Evolutionary conservation across 2,888 invertebrate genomes (phyloP).

Genomic region (Zygogramma bicolorata): DNA sequence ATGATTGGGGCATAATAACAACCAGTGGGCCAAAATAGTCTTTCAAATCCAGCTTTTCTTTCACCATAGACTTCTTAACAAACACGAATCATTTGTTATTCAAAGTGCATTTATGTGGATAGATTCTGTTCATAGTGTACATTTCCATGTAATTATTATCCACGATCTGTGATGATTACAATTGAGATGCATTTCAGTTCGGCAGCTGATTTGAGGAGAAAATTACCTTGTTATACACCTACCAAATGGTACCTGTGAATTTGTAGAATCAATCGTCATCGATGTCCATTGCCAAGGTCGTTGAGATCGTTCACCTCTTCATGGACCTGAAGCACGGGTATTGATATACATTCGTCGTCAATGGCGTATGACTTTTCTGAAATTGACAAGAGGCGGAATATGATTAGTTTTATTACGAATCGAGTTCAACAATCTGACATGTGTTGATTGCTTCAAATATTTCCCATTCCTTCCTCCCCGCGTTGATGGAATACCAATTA

Average conservation of each 20-base stretch:
- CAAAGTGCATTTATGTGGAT: background rate
- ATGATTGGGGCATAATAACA: too few species aligned
- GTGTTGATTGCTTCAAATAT: conserved; percentile 22
- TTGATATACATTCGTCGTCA: conserved; percentile 36
- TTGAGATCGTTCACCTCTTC: conserved; percentile 62
- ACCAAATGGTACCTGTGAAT: conserved; percentile 1
- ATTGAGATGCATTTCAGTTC: background rate
- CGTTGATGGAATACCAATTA: conserved; percentile 18
- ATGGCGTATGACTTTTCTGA: conserved; percentile 19
- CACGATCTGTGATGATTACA: background rate
- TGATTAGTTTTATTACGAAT: conserved; percentile 30
- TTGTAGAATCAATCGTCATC: conserved; percentile 39
- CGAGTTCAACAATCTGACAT: conserved; percentile 40
- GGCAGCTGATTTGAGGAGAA: background rate
- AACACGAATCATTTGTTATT: background rate
- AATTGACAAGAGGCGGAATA: conserved; percentile 26
- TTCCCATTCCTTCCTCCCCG: conserved; percentile 19
- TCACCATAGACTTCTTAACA: background rate
- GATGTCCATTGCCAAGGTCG: conserved; percentile 63
- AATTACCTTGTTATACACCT: too few species aligned
- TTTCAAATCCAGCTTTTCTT: too few species aligned
- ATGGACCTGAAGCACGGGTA: conserved; percentile 48
- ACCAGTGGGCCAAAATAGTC: too few species aligned
- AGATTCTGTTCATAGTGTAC: background rate
- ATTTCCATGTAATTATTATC: background rate